Percentiles rank a stretch among this genome's conserved stretches.
Conservation (phyloP, 2,888 invertebrate genomes). For the Microctonus aethiopoides region DNA sequence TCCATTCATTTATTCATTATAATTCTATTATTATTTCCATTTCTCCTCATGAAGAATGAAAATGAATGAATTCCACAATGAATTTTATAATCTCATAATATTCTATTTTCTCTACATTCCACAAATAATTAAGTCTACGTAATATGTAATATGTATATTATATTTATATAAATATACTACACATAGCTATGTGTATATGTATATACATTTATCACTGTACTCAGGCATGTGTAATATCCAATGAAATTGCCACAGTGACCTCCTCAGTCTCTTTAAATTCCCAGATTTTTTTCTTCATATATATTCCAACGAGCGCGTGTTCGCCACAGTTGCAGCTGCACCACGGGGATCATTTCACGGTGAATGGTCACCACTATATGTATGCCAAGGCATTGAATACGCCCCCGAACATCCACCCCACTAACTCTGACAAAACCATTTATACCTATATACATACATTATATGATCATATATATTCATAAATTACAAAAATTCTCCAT, state of each 20-base stretch:
- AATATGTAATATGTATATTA: no score
- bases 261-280: conserved; percentile 4
- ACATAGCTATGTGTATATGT: not conserved
- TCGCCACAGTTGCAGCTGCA: conserved; percentile 25
- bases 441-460: not conserved
- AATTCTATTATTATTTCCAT: no score
- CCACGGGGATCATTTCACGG: conserved; percentile 31
- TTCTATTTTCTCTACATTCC: no score
- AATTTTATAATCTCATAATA: no score
- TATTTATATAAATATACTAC: no score
- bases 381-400: conserved; percentile 23
- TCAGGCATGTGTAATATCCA: conserved; percentile 2
- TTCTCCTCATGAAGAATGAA: no score
- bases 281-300: conserved; percentile 19
- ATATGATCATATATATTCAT: not conserved
- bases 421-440: conserved; percentile 19
- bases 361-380: conserved; percentile 28
- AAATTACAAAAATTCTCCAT: not conserved
- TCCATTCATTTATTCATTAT: no score
- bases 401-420: no score
- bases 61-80: no score
- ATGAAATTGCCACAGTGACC: conserved; percentile 2
- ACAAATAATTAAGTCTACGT: no score
- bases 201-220: no score
- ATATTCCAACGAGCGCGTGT: conserved; percentile 2